These are phyloP conservation scores for Gnathonemus echidnorhynchus DNA, from an alignment of 2,113 vertebrate species.

Conservation along the genomic window DNA sequence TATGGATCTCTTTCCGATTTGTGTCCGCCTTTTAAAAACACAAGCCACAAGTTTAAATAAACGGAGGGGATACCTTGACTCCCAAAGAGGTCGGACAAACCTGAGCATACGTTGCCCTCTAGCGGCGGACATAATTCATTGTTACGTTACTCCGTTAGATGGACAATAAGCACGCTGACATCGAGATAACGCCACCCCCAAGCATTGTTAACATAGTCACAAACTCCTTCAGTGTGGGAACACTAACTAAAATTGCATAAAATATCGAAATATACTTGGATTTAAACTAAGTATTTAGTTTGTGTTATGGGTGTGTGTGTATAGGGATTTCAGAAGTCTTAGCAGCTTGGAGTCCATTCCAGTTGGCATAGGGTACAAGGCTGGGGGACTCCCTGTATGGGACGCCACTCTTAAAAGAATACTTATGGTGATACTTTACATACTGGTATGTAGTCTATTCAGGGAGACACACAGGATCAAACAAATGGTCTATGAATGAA, in stretches of 20 bases:
- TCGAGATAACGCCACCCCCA: not conserved
- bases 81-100: not conserved
- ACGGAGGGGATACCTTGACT: not conserved
- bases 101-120: slow-evolving; percentile 29
- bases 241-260: not conserved
- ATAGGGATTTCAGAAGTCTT: too few species aligned
- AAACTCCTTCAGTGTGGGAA: not conserved
- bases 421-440: not conserved
- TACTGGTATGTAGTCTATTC: not conserved
- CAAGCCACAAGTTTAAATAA: not conserved
- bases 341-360: not conserved
- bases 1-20: not conserved
- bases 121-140: slow-evolving; percentile 22
- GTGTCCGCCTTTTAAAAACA: not conserved
- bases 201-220: not conserved
- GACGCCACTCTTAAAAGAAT: not conserved
- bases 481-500: not conserved
- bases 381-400: not conserved
- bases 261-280: not conserved
- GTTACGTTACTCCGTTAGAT: not conserved
- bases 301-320: too few species aligned
- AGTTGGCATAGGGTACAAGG: not conserved
- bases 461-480: not conserved
- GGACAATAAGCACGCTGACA: not conserved
- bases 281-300: not conserved